A percentile compares a stretch with the other conserved stretches of the same genome.
These are phyloP conservation scores for Petrocephalus sullivani DNA, from an alignment of 2,797 vertebrate genomes.

Conservation along the genomic window DNA sequence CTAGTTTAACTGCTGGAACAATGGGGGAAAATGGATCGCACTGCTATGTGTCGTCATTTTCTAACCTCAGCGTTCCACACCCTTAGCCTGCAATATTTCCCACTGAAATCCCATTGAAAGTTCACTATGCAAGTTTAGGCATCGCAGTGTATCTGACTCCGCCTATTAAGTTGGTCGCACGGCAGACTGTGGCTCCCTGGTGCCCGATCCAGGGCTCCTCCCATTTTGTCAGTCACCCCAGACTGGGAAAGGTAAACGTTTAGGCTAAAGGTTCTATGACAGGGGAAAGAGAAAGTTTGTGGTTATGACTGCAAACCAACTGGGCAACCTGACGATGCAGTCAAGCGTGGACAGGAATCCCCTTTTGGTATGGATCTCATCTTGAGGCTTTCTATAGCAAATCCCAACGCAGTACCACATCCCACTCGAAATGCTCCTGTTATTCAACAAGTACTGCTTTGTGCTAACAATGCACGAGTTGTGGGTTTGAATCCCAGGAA, in stretches of 20 bases:
- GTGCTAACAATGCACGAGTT: neutral
- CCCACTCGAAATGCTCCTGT: neutral
- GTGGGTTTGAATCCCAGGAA: neutral
- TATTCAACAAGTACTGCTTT: neutral
- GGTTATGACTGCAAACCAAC: neutral
- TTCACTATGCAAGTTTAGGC: neutral
- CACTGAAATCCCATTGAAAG: neutral
- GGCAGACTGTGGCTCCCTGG: neutral
- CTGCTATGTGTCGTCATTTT: neutral
- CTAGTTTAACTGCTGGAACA: constrained; percentile 7
- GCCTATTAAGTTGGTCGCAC: neutral
- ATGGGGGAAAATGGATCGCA: neutral
- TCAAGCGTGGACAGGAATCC: neutral
- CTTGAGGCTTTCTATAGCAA: neutral
- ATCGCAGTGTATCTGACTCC: neutral
- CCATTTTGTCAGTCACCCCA: neutral
- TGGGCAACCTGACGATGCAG: neutral
- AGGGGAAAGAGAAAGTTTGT: neutral
- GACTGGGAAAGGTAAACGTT: neutral
- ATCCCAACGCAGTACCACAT: neutral
- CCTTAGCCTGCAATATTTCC: neutral
- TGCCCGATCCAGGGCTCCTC: neutral
- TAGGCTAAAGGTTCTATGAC: neutral
- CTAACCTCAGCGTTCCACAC: neutral
- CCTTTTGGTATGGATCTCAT: neutral